phyloP scores from a whole-genome alignment of 1,140 invertebrate species.

The Drosophila kanapiae region DNA sequence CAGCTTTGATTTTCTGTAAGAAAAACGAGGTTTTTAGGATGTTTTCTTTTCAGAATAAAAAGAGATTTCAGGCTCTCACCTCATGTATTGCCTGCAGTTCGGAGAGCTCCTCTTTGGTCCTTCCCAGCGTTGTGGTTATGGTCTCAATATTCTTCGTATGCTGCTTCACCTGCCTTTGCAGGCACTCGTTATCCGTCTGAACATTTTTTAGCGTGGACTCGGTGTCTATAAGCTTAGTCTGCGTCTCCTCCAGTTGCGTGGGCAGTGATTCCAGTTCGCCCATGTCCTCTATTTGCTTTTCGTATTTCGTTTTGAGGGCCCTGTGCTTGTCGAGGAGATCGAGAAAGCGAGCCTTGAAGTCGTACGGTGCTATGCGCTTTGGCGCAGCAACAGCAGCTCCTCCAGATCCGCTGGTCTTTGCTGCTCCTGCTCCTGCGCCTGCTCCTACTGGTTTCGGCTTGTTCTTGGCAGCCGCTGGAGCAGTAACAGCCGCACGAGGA shows the following conservation, averaged over 20 bases:
- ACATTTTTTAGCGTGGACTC: conserved; percentile 50
- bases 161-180: conserved; percentile 64
- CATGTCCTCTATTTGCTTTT: conserved; percentile 86
- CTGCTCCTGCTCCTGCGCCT: background rate
- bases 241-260: conserved; percentile 85
- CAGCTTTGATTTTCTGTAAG: conserved; percentile 52
- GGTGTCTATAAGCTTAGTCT: conserved; percentile 53
- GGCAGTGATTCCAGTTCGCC: conserved; percentile 79
- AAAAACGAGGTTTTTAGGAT: background rate
- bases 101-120: conserved; percentile 75
- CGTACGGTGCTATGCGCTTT: conserved; percentile 87
- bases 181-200: conserved; percentile 57
- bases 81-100: conserved; percentile 48
- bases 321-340: conserved; percentile 88
- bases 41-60: no score
- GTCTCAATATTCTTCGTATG: conserved; percentile 83
- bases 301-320: conserved; percentile 86
- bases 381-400: conserved; percentile 7
- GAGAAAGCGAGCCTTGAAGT: conserved; percentile 87
- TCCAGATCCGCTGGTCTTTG: background rate
- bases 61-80: conserved; percentile 27
- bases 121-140: conserved; percentile 67
- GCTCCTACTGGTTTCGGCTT: conserved; percentile 16
- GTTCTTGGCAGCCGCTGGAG: conserved; percentile 14
- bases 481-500: conserved; percentile 1